Evolutionary conservation across 2,113 vertebrate species (phyloP).

Genomic region (Coptodon rendalli): DNA sequence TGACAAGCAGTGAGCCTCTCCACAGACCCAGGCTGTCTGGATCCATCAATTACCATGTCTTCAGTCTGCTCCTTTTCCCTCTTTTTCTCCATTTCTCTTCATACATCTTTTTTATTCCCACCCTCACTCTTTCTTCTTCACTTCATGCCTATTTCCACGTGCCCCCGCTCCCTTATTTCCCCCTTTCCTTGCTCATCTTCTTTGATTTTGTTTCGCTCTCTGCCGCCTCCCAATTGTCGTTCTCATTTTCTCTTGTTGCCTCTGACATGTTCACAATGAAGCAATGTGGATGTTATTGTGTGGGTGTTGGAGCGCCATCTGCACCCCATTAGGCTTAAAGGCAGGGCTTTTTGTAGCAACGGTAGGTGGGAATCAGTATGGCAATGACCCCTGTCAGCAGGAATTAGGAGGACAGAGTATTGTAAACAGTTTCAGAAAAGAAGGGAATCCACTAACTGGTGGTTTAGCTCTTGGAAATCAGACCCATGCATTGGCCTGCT

Average conservation of each 20-base stretch:
- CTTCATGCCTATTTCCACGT: background rate
- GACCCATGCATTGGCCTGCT: background rate
- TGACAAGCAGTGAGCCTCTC: background rate
- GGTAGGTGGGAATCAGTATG: background rate
- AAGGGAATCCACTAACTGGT: background rate
- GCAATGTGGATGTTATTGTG: background rate
- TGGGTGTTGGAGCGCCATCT: conserved; percentile 1
- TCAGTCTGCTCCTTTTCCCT: background rate
- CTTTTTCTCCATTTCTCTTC: background rate
- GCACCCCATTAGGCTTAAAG: conserved; percentile 14
- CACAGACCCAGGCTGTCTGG: background rate
- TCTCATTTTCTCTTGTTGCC: conserved; percentile 27
- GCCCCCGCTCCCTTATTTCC: background rate
- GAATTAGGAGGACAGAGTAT: background rate
- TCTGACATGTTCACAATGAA: conserved; percentile 1
- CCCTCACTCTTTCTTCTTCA: background rate
- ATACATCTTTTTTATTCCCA: background rate
- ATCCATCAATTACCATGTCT: conserved; percentile 11
- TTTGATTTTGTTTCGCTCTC: background rate
- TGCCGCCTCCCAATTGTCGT: background rate
- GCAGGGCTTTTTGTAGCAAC: background rate
- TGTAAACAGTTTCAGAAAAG: background rate
- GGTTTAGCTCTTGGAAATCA: background rate
- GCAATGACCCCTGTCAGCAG: conserved; percentile 1
- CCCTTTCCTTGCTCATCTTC: background rate